A percentile compares a stretch with the other conserved stretches of the same genome.
phyloP scores from a whole-genome alignment of 2,113 vertebrate species.

The mouse (Mus musculus) region GRCm39 chr7:112109001-112109500 shows the following conservation, averaged over 20 bases:
- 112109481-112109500: neutral
- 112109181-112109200: neutral
- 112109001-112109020: neutral
- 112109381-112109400: neutral
- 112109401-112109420: neutral
- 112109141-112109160: neutral
- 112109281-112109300: neutral
- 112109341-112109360: neutral
- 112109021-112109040: neutral
- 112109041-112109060: neutral
- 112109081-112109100: constrained; percentile 5
- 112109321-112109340: neutral
- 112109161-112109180: neutral
- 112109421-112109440: neutral
- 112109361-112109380: neutral
- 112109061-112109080: neutral
- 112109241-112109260: neutral
- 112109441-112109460: neutral
- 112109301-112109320: neutral
- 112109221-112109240: neutral
- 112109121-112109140: neutral
- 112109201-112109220: constrained; percentile 7
- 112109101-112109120: constrained; percentile 15
- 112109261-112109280: neutral
- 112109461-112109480: neutral